Evolutionary conservation across 2,888 invertebrate genomes (phyloP).

Genomic region (Heteropelma amictum): DNA sequence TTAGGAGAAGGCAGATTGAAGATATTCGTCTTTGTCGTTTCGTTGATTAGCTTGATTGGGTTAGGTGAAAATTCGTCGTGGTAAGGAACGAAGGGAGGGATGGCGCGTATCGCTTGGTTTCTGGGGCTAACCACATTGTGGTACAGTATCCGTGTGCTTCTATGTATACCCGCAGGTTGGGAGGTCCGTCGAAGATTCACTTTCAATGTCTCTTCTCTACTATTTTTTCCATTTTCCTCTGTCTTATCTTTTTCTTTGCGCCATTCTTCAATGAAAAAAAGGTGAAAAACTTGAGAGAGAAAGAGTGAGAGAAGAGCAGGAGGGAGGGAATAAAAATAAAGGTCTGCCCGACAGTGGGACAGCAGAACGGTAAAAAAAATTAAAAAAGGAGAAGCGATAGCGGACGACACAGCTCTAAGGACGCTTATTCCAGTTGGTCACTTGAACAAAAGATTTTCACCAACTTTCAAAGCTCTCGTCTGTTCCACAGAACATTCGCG

Average conservation of each 20-base stretch:
- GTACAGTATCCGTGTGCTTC: constrained; percentile 20
- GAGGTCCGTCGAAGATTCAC: background rate
- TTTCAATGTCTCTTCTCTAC: background rate
- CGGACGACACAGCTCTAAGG: constrained; percentile 6
- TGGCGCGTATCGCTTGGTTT: constrained; percentile 37
- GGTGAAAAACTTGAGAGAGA: background rate
- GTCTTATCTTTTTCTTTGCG: background rate
- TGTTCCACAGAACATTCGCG: constrained; percentile 47
- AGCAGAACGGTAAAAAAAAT: background rate
- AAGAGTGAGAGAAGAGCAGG: background rate
- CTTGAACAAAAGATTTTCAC: constrained; percentile 53
- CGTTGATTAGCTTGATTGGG: constrained; percentile 51
- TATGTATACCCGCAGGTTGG: constrained; percentile 6
- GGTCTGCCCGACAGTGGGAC: background rate
- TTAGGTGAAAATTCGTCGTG: constrained; percentile 44
- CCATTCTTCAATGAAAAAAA: background rate
- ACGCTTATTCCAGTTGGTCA: constrained; percentile 53
- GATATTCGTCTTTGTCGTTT: constrained; percentile 46
- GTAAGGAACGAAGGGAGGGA: background rate
- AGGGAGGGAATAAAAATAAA: background rate
- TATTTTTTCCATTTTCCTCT: background rate
- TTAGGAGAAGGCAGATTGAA: constrained; percentile 11
- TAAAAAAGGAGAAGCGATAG: background rate
- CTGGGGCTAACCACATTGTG: constrained; percentile 27
- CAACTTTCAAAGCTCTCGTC: constrained; percentile 6